phyloP scores from a whole-genome alignment of 1,140 invertebrate species.

The Lepidotrigona ventralis region DNA sequence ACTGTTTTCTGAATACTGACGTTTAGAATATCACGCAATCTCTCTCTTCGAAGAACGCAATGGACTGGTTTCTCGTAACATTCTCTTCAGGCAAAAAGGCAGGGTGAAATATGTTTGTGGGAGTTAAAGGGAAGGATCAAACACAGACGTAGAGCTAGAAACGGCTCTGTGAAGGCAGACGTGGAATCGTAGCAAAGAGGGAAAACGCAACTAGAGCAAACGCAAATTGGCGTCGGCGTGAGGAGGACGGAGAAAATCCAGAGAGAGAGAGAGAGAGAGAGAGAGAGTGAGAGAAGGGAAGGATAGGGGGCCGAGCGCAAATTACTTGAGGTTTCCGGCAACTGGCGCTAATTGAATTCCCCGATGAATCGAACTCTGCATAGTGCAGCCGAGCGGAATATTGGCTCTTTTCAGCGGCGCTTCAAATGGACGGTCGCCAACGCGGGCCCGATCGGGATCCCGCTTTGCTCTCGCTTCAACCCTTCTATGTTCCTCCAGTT shows the following conservation, averaged over 20 bases:
- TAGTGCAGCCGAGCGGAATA: conserved; percentile 70
- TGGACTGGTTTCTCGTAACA: too few species aligned
- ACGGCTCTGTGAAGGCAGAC: background rate
- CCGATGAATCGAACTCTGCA: conserved; percentile 76
- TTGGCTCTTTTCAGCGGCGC: conserved; percentile 73
- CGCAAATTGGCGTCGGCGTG: background rate
- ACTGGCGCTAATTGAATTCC: conserved; percentile 78
- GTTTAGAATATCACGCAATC: too few species aligned
- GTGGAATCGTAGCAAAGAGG: conserved; percentile 32
- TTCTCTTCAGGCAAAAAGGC: too few species aligned
- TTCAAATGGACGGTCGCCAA: conserved; percentile 61
- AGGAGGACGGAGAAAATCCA: background rate
- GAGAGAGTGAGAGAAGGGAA: background rate
- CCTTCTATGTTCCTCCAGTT: background rate
- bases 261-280: background rate
- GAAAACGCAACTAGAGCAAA: background rate
- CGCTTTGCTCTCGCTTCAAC: conserved; percentile 22
- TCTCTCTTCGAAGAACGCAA: too few species aligned
- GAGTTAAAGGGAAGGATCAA: conserved; percentile 8
- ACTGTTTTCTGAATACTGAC: too few species aligned
- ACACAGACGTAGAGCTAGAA: background rate
- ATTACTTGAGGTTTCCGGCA: conserved; percentile 78
- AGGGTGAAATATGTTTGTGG: too few species aligned
- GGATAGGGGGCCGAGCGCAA: conserved; percentile 65
- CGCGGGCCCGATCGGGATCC: background rate